These are phyloP conservation scores for Luidia sarsii DNA, from an alignment of 53 echinoderm and acorn worm genomes.

Conservation along the genomic window DNA sequence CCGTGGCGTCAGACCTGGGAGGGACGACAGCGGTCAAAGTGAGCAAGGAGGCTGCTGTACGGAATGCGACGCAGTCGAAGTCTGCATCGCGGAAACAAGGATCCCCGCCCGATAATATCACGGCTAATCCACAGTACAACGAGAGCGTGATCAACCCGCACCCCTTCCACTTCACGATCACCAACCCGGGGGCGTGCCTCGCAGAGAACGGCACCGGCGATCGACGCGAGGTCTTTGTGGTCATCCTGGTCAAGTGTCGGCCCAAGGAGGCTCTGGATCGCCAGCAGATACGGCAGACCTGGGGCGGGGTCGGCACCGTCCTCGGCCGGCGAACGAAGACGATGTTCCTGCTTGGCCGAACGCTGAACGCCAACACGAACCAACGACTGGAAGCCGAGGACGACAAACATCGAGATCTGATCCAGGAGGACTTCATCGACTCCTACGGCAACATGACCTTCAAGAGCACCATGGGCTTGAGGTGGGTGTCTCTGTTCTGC, in stretches of 20 bases:
- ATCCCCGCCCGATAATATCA: not conserved
- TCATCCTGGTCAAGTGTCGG: slow-evolving; percentile 8
- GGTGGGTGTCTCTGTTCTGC: slow-evolving; percentile 27
- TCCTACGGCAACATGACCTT: slow-evolving; percentile 21
- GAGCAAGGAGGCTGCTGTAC: too few relatives aligned
- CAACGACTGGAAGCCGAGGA: not conserved
- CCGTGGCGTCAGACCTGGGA: not conserved
- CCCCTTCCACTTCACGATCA: slow-evolving; percentile 13
- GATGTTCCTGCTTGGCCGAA: slow-evolving; percentile 21
- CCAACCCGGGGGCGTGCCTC: slow-evolving; percentile 5
- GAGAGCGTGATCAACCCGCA: too few relatives aligned
- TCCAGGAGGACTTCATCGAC: too few relatives aligned
- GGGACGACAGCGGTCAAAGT: not conserved
- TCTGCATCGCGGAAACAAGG: too few relatives aligned
- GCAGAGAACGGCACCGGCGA: not conserved
- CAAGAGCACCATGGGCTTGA: slow-evolving; percentile 35
- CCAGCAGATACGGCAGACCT: not conserved
- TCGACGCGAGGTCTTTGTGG: not conserved
- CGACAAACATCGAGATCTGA: slow-evolving; percentile 14
- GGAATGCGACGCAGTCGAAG: too few relatives aligned
- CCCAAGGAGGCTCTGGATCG: slow-evolving; percentile 1
- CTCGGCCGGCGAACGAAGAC: not conserved
- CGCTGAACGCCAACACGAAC: not conserved
- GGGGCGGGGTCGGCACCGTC: not conserved
- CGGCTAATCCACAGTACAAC: not conserved